Evolutionary conservation across 2,113 vertebrate species (phyloP).

Genomic region (Gymnobelideus leadbeateri): DNA sequence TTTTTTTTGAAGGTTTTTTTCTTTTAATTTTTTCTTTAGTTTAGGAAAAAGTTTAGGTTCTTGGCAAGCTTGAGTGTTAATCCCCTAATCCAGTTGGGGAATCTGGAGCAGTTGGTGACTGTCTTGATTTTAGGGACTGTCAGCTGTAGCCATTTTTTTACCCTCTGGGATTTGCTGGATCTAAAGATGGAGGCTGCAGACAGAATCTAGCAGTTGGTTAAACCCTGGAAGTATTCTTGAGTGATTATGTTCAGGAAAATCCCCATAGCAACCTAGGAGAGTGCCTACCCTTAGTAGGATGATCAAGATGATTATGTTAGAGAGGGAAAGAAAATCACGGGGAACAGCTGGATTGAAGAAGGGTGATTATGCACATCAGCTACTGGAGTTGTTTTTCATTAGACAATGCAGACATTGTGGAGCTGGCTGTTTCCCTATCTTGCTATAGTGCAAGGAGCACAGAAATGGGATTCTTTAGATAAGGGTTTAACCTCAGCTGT

Average conservation of each 20-base stretch:
- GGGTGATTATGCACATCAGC: not conserved
- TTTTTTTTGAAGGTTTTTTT: not conserved
- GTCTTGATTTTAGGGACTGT: not conserved
- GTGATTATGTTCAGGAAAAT: slow-evolving; percentile 44
- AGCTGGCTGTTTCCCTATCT: not conserved
- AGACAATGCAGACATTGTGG: not conserved
- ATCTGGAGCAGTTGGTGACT: not conserved
- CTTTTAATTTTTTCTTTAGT: too few relatives aligned
- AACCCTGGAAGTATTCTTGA: not conserved
- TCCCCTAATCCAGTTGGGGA: not conserved
- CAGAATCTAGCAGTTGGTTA: slow-evolving; percentile 7
- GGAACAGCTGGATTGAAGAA: slow-evolving; percentile 29
- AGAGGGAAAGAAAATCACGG: slow-evolving; percentile 17
- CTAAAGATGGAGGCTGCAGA: not conserved
- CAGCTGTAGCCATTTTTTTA: not conserved
- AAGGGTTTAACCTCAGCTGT: not conserved
- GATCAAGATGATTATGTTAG: slow-evolving; percentile 26
- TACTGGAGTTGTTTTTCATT: not conserved
- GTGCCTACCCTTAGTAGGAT: not conserved
- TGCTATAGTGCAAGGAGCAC: not conserved
- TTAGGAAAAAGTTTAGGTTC: too few relatives aligned
- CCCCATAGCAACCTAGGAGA: slow-evolving; percentile 50
- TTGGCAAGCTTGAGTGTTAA: not conserved
- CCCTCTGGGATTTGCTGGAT: not conserved
- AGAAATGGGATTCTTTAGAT: not conserved